Conservation (phyloP, 2,888 invertebrate genomes). For the Ophion slaviceki region DNA sequence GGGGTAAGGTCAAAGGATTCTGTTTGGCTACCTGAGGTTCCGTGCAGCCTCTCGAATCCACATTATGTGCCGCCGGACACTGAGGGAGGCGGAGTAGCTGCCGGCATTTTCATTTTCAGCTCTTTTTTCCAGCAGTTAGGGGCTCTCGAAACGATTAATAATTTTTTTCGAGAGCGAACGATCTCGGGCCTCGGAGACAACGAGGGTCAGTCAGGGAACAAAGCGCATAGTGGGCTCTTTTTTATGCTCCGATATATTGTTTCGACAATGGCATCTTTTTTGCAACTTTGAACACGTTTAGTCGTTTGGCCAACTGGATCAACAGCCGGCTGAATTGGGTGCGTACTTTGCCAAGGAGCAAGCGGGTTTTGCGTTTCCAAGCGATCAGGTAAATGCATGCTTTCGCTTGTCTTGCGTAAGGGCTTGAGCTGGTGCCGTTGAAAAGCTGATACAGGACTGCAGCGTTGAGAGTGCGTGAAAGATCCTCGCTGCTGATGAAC, state of each 20-base stretch:
- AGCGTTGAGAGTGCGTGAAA: slow-evolving; percentile 9
- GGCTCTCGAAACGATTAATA: slow-evolving; percentile 78
- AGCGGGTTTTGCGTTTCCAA: background rate
- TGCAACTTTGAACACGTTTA: background rate
- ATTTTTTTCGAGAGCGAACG: slow-evolving; percentile 62
- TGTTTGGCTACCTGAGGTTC: slow-evolving; percentile 79
- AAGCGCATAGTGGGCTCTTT: background rate
- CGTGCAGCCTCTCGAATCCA: slow-evolving; percentile 29
- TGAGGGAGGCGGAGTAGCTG: slow-evolving; percentile 60
- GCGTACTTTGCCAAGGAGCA: background rate
- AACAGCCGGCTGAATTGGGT: background rate
- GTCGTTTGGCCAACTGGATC: slow-evolving; percentile 6
- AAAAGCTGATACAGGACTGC: slow-evolving; percentile 38
- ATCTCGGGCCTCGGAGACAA: background rate
- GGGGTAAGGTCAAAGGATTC: slow-evolving; percentile 80
- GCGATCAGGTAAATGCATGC: slow-evolving; percentile 31
- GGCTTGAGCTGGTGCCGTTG: slow-evolving; percentile 14
- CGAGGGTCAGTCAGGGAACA: slow-evolving; percentile 4
- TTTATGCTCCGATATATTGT: background rate
- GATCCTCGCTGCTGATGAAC: slow-evolving; percentile 23
- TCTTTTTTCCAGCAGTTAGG: slow-evolving; percentile 65
- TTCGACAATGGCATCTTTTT: slow-evolving; percentile 6
- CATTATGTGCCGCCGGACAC: slow-evolving; percentile 32
- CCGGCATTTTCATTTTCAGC: slow-evolving; percentile 65
- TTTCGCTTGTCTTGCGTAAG: slow-evolving; percentile 43